Evolutionary conservation across 2,888 invertebrate species (phyloP).

Genomic region (Hipparchia semele): DNA sequence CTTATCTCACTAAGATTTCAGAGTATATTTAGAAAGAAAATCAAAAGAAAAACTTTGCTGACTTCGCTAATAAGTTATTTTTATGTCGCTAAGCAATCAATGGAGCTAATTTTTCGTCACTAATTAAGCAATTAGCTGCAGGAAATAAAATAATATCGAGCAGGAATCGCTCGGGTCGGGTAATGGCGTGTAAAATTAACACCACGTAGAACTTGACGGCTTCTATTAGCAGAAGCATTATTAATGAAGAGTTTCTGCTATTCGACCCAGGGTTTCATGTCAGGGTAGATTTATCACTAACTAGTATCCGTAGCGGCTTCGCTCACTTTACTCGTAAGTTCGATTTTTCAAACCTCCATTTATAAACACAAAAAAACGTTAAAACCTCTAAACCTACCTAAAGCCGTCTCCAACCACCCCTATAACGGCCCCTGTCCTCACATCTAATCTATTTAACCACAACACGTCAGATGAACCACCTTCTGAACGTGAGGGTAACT

Average conservation of each 20-base stretch:
- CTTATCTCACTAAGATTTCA: background rate
- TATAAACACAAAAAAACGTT: too few relatives aligned
- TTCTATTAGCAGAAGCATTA: conserved; percentile 47
- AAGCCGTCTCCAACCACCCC: too few relatives aligned
- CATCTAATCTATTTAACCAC: too few relatives aligned
- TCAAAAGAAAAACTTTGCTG: background rate
- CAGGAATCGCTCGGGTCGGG: conserved; percentile 11
- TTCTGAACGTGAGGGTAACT: too few relatives aligned
- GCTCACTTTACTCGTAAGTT: too few relatives aligned
- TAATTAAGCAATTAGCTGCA: conserved; percentile 23
- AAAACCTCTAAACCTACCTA: too few relatives aligned
- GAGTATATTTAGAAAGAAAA: background rate
- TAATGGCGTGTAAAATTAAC: conserved; percentile 52
- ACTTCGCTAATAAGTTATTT: background rate
- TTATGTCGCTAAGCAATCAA: background rate
- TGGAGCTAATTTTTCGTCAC: conserved; percentile 17
- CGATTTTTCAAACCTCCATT: too few relatives aligned
- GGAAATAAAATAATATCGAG: conserved; percentile 1
- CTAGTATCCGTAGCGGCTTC: too few relatives aligned
- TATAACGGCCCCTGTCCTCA: too few relatives aligned
- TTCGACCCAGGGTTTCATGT: too few relatives aligned
- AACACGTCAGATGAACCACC: too few relatives aligned
- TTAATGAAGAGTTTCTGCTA: background rate
- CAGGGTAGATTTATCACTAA: too few relatives aligned
- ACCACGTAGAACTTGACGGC: conserved; percentile 50